These are phyloP conservation scores for Ispidina picta DNA, from an alignment of 2,797 vertebrate genomes.

Conservation along the genomic window DNA sequence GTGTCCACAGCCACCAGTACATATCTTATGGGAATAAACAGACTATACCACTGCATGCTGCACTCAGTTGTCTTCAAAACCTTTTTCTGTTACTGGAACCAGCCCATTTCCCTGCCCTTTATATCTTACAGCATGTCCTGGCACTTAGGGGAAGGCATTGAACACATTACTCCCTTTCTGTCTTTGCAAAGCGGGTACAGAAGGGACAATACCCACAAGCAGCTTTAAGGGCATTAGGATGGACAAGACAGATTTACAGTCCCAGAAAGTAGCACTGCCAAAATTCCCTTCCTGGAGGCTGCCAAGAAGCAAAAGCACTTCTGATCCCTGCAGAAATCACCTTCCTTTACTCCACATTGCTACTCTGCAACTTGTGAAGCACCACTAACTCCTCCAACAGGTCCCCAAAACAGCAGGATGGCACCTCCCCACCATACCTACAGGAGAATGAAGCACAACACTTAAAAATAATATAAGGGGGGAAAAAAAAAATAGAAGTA, in stretches of 20 bases:
- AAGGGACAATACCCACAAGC: background rate
- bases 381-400: background rate
- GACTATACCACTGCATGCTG: fast-evolving
- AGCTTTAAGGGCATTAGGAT: background rate
- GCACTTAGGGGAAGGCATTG: background rate
- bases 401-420: background rate
- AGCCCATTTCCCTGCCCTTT: background rate
- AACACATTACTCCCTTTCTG: background rate
- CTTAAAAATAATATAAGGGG: background rate
- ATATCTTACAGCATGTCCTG: background rate
- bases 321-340: background rate
- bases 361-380: background rate
- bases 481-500: background rate
- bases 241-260: background rate
- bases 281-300: background rate
- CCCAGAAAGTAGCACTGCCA: background rate
- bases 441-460: background rate
- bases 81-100: background rate
- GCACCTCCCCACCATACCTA: background rate
- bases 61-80: background rate
- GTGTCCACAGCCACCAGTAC: background rate
- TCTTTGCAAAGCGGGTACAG: background rate
- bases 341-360: background rate
- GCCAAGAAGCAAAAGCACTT: background rate
- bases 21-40: background rate